These are phyloP conservation scores for Rhinatrema bivittatum DNA, from an alignment of 2,797 vertebrate species.

Conservation along the genomic window DNA sequence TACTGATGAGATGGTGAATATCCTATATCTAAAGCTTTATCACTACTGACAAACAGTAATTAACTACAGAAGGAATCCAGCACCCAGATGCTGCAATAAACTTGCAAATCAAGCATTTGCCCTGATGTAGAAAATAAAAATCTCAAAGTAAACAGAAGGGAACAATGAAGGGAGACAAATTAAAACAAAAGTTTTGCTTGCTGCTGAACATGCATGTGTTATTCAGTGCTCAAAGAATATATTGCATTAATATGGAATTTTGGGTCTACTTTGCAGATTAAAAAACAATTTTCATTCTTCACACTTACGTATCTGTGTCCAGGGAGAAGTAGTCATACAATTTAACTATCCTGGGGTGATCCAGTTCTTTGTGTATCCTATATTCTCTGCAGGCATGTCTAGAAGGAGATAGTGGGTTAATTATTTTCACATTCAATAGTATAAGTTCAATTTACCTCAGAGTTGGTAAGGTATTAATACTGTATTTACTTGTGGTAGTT, in stretches of 20 bases:
- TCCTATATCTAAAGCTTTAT: not conserved
- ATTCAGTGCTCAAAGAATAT: too few relatives aligned
- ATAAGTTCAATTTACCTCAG: constrained; percentile 20
- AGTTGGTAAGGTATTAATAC: constrained; percentile 26
- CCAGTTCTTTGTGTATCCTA: constrained; percentile 98
- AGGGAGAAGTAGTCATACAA: constrained; percentile 98
- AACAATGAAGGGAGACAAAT: too few relatives aligned
- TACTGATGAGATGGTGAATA: constrained; percentile 8
- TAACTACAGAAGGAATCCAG: not conserved
- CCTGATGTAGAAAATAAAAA: not conserved
- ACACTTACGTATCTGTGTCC: constrained; percentile 96
- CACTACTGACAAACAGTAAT: too few relatives aligned
- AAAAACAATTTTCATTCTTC: not conserved
- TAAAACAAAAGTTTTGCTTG: too few relatives aligned
- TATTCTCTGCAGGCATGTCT: constrained; percentile 98
- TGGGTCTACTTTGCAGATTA: not conserved
- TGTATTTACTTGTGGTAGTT: constrained; percentile 98
- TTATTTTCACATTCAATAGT: constrained; percentile 11
- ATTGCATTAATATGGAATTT: too few relatives aligned
- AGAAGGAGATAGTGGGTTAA: constrained; percentile 45
- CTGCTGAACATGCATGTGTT: too few relatives aligned
- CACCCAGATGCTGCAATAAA: constrained; percentile 1
- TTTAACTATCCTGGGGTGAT: constrained; percentile 97
- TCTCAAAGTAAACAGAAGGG: not conserved
- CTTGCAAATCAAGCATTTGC: not conserved